phyloP scores from a whole-genome alignment of 2,888 invertebrate genomes.

The Ecliptopera silaceata region DNA sequence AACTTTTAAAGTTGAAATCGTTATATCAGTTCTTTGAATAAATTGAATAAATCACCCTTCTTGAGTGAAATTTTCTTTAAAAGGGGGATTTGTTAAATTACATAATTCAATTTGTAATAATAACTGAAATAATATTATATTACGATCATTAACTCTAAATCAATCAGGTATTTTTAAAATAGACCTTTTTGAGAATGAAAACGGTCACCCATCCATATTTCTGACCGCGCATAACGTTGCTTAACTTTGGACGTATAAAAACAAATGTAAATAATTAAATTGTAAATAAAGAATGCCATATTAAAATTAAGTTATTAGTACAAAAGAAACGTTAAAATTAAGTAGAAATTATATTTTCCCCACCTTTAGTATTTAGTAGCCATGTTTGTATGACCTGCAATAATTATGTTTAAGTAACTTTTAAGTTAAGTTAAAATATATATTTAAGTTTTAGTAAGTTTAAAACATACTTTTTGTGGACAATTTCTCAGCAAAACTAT shows the following conservation, averaged over 20 bases:
- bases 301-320: constrained; percentile 34
- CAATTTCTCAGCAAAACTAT: not conserved
- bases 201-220: not conserved
- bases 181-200: no score
- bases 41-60: no score
- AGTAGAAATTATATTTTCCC: constrained; percentile 34
- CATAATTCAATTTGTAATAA: no score
- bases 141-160: no score
- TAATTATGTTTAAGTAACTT: constrained; percentile 31
- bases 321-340: constrained; percentile 24
- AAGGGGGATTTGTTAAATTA: no score
- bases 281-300: constrained; percentile 39
- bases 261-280: constrained; percentile 5
- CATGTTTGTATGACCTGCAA: constrained; percentile 34
- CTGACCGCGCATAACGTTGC: not conserved
- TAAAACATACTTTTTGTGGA: not conserved
- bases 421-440: constrained; percentile 9
- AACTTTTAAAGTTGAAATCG: no score
- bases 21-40: no score
- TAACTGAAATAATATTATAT: no score
- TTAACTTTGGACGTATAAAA: not conserved
- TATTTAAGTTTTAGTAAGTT: not conserved
- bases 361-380: constrained; percentile 36
- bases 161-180: no score
- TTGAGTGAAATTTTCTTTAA: no score